phyloP scores from a whole-genome alignment of 2,888 invertebrate species.

The Amorpha juglandis region DNA sequence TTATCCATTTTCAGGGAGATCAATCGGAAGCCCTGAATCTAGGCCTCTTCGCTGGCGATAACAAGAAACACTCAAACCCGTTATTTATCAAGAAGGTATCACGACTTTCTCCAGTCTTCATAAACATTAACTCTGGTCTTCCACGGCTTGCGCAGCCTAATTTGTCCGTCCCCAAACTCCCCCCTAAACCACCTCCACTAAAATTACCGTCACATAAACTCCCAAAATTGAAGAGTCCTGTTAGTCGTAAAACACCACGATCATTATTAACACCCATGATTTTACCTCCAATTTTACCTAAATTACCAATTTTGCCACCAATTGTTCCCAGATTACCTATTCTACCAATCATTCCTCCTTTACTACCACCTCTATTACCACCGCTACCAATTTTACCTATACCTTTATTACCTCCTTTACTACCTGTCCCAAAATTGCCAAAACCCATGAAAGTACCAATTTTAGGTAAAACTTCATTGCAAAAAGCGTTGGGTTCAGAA shows the following conservation, averaged over 20 bases:
- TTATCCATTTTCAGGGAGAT: slow-evolving; percentile 45
- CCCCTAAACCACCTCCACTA: slow-evolving; percentile 40
- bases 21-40: slow-evolving; percentile 44
- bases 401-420: slow-evolving; percentile 36
- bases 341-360: slow-evolving; percentile 37
- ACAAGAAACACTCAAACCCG: slow-evolving; percentile 50
- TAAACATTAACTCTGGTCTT: slow-evolving; percentile 52
- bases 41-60: slow-evolving; percentile 57
- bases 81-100: slow-evolving; percentile 51
- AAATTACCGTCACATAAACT: slow-evolving; percentile 29
- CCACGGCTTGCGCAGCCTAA: slow-evolving; percentile 37
- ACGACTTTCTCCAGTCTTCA: slow-evolving; percentile 55
- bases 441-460: slow-evolving; percentile 51
- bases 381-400: slow-evolving; percentile 40
- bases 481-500: slow-evolving; percentile 48
- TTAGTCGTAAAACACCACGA: slow-evolving; percentile 35
- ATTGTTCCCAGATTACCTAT: slow-evolving; percentile 39
- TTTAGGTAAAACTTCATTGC: slow-evolving; percentile 45
- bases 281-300: slow-evolving; percentile 36
- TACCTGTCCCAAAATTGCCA: slow-evolving; percentile 40
- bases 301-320: slow-evolving; percentile 32
- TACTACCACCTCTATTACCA: slow-evolving; percentile 41
- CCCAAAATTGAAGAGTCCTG: slow-evolving; percentile 25
- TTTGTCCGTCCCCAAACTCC: slow-evolving; percentile 40
- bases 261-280: slow-evolving; percentile 32